A percentile compares a stretch with the other conserved stretches of the same genome.
phyloP scores from a whole-genome alignment of 1,140 invertebrate genomes.

The Heliconius himera region DNA sequence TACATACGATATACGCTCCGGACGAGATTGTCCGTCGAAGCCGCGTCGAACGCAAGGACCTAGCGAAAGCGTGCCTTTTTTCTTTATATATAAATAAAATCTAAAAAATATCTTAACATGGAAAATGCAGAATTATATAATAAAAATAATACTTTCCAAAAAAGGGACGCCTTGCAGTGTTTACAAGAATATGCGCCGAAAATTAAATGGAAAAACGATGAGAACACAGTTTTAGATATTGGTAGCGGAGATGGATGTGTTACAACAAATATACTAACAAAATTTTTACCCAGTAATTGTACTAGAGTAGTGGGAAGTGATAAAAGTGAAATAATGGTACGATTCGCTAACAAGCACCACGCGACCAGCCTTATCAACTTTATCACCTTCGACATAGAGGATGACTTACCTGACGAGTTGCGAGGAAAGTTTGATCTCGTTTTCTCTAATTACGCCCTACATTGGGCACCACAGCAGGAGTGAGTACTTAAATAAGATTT shows the following conservation, averaged over 20 bases:
- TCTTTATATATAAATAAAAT: conserved; percentile 18
- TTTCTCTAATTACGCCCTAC: conserved; percentile 91
- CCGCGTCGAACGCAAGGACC: conserved; percentile 55
- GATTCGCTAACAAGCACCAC: not conserved
- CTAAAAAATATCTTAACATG: conserved; percentile 72
- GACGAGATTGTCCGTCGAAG: conserved; percentile 58
- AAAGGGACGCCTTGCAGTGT: conserved; percentile 85
- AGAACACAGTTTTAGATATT: conserved; percentile 86
- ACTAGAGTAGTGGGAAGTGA: too few species aligned
- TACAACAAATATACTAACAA: conserved; percentile 85
- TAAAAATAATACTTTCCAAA: conserved; percentile 85
- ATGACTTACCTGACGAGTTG: conserved; percentile 77
- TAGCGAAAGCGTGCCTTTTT: conserved; percentile 46
- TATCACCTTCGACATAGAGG: conserved; percentile 85
- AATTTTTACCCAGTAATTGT: too few species aligned
- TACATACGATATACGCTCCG: conserved; percentile 53
- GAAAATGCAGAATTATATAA: conserved; percentile 85
- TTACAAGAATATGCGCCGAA: conserved; percentile 84
- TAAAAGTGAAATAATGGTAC: too few species aligned
- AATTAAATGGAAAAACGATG: conserved; percentile 83
- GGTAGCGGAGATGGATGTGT: conserved; percentile 91
- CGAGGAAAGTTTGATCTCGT: conserved; percentile 85
- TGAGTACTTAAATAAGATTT: conserved; percentile 67
- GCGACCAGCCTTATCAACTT: conserved; percentile 82
- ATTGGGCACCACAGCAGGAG: conserved; percentile 90